Evolutionary conservation across 37 sponge, comb jelly and placozoan genomes (phyloP).

Genomic region (Theonella swinhoei): DNA sequence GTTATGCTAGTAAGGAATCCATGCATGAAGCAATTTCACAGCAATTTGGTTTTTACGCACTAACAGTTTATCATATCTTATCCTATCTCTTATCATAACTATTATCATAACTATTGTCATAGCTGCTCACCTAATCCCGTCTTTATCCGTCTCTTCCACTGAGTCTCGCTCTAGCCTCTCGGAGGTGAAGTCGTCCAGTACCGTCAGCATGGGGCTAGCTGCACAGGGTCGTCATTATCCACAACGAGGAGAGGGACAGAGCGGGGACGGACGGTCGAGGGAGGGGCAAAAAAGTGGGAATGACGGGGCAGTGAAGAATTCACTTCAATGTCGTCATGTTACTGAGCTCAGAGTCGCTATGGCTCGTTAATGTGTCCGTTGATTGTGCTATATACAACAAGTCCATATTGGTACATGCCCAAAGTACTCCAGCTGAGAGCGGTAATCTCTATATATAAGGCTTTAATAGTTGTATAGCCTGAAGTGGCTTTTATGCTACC

Average conservation of each 20-base stretch:
- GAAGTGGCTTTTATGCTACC: background rate
- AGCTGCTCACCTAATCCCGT: background rate
- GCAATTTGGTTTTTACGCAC: no score
- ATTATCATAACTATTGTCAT: no score
- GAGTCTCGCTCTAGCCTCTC: background rate
- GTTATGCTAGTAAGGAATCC: no score
- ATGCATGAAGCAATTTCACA: no score
- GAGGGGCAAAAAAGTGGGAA: constrained; percentile 33
- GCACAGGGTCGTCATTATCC: background rate
- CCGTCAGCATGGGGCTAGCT: background rate
- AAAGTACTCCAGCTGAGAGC: background rate
- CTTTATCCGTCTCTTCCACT: background rate
- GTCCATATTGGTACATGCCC: background rate
- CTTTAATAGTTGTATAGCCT: no score
- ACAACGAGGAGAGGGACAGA: background rate
- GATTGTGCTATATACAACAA: background rate
- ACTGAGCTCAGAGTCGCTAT: constrained; percentile 56
- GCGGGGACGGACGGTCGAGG: background rate
- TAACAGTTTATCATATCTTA: no score
- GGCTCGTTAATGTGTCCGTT: background rate
- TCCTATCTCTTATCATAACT: no score
- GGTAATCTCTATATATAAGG: no score
- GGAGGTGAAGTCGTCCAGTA: background rate
- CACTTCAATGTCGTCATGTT: background rate
- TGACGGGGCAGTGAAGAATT: background rate